Conservation (phyloP, 1,140 invertebrate genomes). For the Lepidurus packardi region DNA sequence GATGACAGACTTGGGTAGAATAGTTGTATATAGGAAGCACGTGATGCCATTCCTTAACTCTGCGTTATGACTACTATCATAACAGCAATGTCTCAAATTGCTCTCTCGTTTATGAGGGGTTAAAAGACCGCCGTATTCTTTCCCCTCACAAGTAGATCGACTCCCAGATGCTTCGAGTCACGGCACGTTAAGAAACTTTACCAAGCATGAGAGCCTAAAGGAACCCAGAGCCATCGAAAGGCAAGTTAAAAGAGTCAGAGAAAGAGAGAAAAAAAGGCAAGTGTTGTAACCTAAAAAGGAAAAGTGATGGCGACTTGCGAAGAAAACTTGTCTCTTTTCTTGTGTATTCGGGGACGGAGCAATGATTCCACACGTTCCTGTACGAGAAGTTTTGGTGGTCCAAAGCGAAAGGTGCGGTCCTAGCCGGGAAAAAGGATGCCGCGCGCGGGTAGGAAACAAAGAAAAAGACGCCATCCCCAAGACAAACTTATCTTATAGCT, state of each 20-base stretch:
- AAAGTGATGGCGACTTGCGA: neutral
- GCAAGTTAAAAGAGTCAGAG: neutral
- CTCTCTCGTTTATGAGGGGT: conserved; percentile 9
- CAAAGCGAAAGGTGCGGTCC: neutral
- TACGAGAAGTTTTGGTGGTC: neutral
- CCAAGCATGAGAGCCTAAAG: conserved; percentile 3
- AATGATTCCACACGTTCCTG: neutral
- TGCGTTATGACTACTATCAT: conserved; percentile 15
- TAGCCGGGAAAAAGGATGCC: neutral
- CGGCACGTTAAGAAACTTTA: conserved; percentile 9
- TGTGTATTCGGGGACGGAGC: neutral
- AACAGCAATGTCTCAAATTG: conserved; percentile 9
- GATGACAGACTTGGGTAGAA: neutral
- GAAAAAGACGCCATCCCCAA: neutral
- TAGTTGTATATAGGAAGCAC: neutral
- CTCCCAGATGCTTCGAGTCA: neutral
- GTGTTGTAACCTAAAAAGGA: neutral
- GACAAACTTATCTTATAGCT: conserved; percentile 19
- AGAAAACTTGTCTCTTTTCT: neutral
- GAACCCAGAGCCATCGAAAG: neutral
- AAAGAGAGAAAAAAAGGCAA: neutral
- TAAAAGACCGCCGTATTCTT: neutral
- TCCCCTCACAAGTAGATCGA: neutral
- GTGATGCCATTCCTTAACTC: neutral
- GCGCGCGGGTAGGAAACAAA: neutral